Conservation (phyloP, 2,797 vertebrate species). For the Coluber constrictor region DNA sequence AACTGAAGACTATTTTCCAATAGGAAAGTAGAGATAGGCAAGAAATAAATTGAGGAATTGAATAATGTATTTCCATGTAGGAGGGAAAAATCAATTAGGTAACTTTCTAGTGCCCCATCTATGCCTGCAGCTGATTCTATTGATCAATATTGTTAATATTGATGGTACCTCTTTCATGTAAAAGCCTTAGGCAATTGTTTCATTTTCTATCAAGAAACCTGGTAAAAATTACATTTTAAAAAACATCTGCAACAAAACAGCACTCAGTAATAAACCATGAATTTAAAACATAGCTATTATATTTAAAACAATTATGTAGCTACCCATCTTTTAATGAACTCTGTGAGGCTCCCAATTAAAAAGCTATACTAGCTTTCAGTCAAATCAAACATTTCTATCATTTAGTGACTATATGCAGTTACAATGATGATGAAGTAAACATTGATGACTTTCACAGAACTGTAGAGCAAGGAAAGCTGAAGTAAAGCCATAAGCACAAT, state of each 20-base stretch:
- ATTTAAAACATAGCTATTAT: neutral
- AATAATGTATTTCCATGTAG: neutral
- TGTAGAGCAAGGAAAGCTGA: neutral
- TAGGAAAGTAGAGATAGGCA: neutral
- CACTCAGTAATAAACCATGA: neutral
- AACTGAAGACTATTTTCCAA: neutral
- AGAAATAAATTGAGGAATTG: neutral
- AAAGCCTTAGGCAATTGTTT: neutral
- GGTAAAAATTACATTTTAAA: neutral
- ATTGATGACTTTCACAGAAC: neutral
- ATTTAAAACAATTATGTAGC: neutral
- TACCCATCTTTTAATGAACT: neutral
- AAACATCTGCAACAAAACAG: neutral
- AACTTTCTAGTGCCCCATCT: neutral
- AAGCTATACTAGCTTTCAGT: neutral
- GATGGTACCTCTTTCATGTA: neutral
- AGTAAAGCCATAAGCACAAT: neutral
- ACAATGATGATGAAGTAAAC: neutral
- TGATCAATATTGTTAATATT: neutral
- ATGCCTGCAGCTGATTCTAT: neutral
- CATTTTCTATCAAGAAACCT: neutral
- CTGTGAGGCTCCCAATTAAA: neutral
- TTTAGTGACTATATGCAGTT: neutral
- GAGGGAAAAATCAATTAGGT: neutral
- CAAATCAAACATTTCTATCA: neutral